phyloP scores from a whole-genome alignment of 2,888 invertebrate species.

The Plagiodera versicolora region DNA sequence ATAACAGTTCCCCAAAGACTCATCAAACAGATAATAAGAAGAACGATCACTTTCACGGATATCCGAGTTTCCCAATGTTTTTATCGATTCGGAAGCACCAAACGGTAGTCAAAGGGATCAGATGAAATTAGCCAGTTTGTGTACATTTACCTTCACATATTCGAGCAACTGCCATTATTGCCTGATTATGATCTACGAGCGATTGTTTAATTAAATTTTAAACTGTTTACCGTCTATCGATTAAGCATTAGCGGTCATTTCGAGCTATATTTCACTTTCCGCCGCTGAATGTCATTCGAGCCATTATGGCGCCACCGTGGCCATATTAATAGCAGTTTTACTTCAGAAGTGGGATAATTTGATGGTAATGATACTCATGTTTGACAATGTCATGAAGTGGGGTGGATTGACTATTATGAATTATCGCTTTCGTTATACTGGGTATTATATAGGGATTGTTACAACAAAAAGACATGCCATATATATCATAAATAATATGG shows the following conservation, averaged over 20 bases:
- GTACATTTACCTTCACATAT: neutral
- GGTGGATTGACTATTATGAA: too few species aligned
- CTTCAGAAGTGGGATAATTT: neutral
- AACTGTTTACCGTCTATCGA: slow-evolving; percentile 18
- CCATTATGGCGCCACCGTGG: neutral
- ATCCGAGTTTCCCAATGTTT: too few species aligned
- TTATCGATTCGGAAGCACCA: neutral
- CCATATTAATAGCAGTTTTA: neutral
- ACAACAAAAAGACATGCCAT: too few species aligned
- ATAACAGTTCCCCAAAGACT: too few species aligned
- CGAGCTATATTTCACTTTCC: slow-evolving; percentile 12
- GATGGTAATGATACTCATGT: neutral
- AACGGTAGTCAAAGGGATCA: neutral
- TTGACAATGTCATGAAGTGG: neutral
- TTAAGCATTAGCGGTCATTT: slow-evolving; percentile 13
- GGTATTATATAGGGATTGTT: too few species aligned
- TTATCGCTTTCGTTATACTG: too few species aligned
- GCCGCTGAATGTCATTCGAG: slow-evolving; percentile 2
- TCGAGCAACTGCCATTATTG: neutral
- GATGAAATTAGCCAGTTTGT: neutral
- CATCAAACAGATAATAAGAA: too few species aligned
- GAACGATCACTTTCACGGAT: too few species aligned
- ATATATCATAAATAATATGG: too few species aligned
- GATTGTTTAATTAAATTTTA: slow-evolving; percentile 15
- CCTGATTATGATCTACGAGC: slow-evolving; percentile 1